Evolutionary conservation across 2,888 invertebrate species (phyloP), one percentile per base, ranked within the genome.

Genomic region (Habrosyne pyritoides): DNA sequence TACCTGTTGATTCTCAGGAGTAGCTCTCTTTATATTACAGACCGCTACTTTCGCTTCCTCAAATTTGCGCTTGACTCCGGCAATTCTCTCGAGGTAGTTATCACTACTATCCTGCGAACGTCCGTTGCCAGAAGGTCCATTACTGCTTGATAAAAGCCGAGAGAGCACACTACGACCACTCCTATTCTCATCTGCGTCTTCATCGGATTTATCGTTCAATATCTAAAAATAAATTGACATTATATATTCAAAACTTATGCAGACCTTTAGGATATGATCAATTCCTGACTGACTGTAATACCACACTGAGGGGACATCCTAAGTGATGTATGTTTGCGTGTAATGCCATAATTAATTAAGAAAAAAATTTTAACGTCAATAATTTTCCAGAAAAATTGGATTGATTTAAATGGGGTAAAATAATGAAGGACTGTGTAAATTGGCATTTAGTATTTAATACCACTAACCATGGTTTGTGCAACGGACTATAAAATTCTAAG

Each of bases 171-270:
- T 71, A 14, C 81, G 74, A 66, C 83, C 87, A 72, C 86, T 93
- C 69, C 93, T 91, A 65, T 89, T 89, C 62, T 95, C 96, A 57
- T 94, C 93, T 63, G 95, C 95, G 68, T 97, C 97, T 69, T 96
- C 96, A 71, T 97, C 97, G 59, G 95, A 95, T 86, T 96, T 96
- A 66, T 97, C 96, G 79, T 97, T 97, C 63, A 97, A 91, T 83
- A 97, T 94, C 96, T 97, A 56, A 63, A 61, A 51, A 65, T 18
- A 59, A 56, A 57, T 36, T 28, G 26, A 28, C 28, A 28, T 28
- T 28, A 28, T 6, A 1, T 28, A 28, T 7, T 28, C 7, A 28
- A 28, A 8, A 28, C 28, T 28, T 28, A 47, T 21, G n/a, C n/a
- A n/a, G n/a, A n/a, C n/a, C n/a, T n/a, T n/a, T n/a, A n/a, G n/a